Evolutionary conservation across 2,113 vertebrate genomes (phyloP), one percentile per base, ranked within the genome.

Genomic region (Dipodomys merriami): DNA sequence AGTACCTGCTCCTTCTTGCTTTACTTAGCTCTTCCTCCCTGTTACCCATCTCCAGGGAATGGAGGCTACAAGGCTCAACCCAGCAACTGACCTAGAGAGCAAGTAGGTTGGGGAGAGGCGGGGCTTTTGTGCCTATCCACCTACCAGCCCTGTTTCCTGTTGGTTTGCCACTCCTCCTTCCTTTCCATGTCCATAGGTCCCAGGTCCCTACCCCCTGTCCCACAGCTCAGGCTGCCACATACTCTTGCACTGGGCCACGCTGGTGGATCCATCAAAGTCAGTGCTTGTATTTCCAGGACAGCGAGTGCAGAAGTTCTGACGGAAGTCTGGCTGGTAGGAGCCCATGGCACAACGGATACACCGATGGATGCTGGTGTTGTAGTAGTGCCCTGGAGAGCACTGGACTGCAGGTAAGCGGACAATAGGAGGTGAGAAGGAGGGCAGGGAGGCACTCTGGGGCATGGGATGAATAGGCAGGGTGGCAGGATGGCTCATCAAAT

Each of bases 161-260:
- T 53, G 62, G n/a, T 16, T 71, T 53, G 29, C 30, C 23, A 20
- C 35, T 23, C 22, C 49, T 23, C 44, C 69, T 33, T 25, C 11
- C 30, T 39, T 69, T 39, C 83, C 44, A 10, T 39, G n/a, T 44
- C 57, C 33, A 9, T 5, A 4, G 60, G 33, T 68, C 78, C 72
- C 30, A 57, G 67, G 39, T 30, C 74, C 80, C 82, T 67, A 67
- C 18, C 86, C 94, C 76, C 22, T 89, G 79, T 71, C 2, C 86
- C 71, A 69, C 7, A 68, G 81, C 46, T 62, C 79, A 91, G 94
- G 68, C 91, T 79, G 91, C 85, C 93, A 93, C 99, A 67, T 98
- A 99, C 99, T 99, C 98, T 99, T 99, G 98, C 99, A 99, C 97
- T 99, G 99, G 62, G 99, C 98, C 91, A 99, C 99, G 0, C 98